Conservation (phyloP, 2,888 invertebrate genomes). For the Tholera decimalis region DNA sequence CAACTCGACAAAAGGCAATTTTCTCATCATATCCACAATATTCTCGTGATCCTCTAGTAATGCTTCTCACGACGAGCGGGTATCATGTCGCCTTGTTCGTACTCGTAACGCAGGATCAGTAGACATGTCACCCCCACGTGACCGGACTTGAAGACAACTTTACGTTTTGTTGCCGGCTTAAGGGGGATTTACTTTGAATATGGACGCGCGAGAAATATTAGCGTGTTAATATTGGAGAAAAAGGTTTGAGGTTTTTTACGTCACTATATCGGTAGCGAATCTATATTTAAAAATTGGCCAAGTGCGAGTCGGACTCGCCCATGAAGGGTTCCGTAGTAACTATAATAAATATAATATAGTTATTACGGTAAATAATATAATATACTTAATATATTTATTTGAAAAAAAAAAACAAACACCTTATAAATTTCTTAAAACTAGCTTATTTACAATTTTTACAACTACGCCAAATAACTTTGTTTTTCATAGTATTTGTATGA, state of each 20-base stretch:
- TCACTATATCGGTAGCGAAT: neutral
- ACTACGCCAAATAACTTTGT: no score
- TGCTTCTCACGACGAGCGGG: slow-evolving; percentile 5
- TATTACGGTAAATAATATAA: no score
- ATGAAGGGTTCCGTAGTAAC: no score
- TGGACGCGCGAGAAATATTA: slow-evolving; percentile 10
- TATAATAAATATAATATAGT: no score
- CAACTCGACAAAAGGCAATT: no score
- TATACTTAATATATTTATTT: no score
- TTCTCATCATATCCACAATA: slow-evolving; percentile 7
- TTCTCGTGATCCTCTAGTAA: slow-evolving; percentile 25
- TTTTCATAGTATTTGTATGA: no score
- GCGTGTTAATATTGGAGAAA: neutral
- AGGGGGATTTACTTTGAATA: slow-evolving; percentile 36
- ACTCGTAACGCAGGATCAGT: slow-evolving; percentile 51
- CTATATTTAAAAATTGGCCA: neutral
- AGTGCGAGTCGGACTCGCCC: no score
- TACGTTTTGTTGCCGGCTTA: slow-evolving; percentile 9
- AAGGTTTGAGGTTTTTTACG: slow-evolving; percentile 9
- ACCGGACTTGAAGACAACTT: slow-evolving; percentile 27
- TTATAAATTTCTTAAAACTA: no score
- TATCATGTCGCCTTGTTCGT: slow-evolving; percentile 27
- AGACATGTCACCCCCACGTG: slow-evolving; percentile 50
- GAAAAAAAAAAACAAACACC: no score
- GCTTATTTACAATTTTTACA: no score